Evolutionary conservation across 2,888 invertebrate genomes (phyloP), one percentile per base, ranked within the genome.

Genomic region (Drosophila borealis): DNA sequence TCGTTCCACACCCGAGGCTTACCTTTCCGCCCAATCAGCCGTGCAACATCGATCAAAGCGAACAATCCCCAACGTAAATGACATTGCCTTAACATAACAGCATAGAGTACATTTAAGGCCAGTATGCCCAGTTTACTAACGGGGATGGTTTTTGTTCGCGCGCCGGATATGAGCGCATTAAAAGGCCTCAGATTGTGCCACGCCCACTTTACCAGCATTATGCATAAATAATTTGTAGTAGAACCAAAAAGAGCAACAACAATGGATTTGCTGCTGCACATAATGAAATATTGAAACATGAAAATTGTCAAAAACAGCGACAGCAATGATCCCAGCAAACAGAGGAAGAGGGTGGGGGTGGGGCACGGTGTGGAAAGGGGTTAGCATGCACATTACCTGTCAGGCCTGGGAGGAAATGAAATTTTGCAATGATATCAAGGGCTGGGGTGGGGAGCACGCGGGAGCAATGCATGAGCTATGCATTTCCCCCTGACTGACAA

Each of bases 231-330:
- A 84, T 82, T 76, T 65, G 66, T 41, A 60, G 84, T 68, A 67
- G 59, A 49, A 53, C 11, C 56, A 73, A 46, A 48, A 65, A 46
- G 69, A 82, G 62, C 61, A 60, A 37, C 39, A 66, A 75, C 79
- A 79, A 70, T 64, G 70, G 67, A 64, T 64, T 70, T 67, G 61
- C 53, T 36, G 63, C 46, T 68, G 75, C 83, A 74, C 61, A 79
- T 77, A 78, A 88, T 84, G 84, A 86, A 84, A 84, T 83, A 84
- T 84, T 88, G 87, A 84, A 84, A 84, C 88, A 88, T 83, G 84
- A 86, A 84, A 88, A 84, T 88, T 88, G 84, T 86, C 84, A 84
- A 88, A 84, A 82, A 80, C 88, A 88, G 82, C 73, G 73, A 74
- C 59, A 56, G 34, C 17, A 13, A 34, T 29, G 29, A 36, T 49